Conservation (phyloP, 2,113 vertebrate genomes). For the Brachionichthys hirsutus region DNA sequence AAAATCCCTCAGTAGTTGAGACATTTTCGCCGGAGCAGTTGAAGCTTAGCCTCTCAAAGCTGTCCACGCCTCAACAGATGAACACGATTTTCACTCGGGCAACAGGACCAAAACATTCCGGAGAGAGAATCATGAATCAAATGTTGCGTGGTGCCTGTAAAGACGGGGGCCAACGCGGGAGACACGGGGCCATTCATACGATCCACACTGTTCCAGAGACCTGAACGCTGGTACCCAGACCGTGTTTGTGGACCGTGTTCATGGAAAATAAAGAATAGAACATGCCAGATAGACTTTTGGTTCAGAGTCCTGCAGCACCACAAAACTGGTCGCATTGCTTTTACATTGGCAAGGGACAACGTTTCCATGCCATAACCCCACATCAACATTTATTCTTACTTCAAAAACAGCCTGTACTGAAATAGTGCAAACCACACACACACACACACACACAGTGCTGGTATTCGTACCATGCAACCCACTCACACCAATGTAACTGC, state of each 20-base stretch:
- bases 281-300: too few species aligned
- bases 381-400: too few species aligned
- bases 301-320: too few species aligned
- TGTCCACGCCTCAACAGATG: conserved; percentile 45
- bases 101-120: conserved; percentile 58
- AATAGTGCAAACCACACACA: too few species aligned
- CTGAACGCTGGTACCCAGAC: conserved; percentile 28
- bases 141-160: conserved; percentile 22
- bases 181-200: conserved; percentile 25
- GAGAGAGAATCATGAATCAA: conserved; percentile 48
- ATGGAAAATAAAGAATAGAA: too few species aligned
- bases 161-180: conserved; percentile 45
- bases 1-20: conserved; percentile 32
- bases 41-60: conserved; percentile 46
- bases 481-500: too few species aligned
- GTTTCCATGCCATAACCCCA: too few species aligned
- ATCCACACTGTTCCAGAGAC: conserved; percentile 32
- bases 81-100: conserved; percentile 60
- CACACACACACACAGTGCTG: too few species aligned
- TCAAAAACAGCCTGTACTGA: too few species aligned
- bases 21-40: conserved; percentile 27
- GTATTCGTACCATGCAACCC: too few species aligned
- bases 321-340: too few species aligned
- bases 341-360: too few species aligned
- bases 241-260: neutral